Percentiles rank a stretch among this genome's conserved stretches.
Conservation (phyloP, 2,113 vertebrate species). For the Eurypyga helias region DNA sequence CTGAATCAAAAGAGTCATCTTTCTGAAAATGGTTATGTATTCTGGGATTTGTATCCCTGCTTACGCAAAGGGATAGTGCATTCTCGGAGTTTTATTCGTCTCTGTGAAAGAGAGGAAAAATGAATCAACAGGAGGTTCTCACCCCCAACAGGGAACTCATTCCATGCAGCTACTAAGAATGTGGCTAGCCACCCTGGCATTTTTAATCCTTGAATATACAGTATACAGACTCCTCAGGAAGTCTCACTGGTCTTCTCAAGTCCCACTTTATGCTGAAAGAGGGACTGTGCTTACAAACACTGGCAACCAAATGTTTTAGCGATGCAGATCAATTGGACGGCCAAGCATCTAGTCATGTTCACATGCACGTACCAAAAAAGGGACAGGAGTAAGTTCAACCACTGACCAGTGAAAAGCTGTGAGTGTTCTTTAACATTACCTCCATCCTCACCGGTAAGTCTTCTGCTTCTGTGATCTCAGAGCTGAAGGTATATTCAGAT, state of each 20-base stretch:
- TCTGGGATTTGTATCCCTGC: neutral
- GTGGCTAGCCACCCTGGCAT: neutral
- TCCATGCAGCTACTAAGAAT: neutral
- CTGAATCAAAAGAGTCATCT: neutral
- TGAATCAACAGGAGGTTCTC: neutral
- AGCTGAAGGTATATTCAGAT: conserved; percentile 95
- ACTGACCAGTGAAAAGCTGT: neutral
- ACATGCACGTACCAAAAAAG: neutral
- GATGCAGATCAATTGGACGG: neutral
- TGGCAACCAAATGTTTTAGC: neutral
- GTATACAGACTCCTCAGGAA: neutral
- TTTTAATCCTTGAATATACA: neutral
- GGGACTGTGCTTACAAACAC: neutral
- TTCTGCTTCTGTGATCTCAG: conserved; percentile 91
- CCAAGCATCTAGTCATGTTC: neutral
- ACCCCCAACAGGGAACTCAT: neutral
- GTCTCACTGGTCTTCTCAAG: neutral
- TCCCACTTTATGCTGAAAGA: neutral
- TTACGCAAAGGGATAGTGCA: neutral
- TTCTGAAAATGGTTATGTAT: neutral
- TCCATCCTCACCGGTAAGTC: conserved; percentile 84
- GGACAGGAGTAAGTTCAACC: neutral
- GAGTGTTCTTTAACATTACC: conserved; percentile 69
- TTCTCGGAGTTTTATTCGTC: fast-evolving
- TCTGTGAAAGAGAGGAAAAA: neutral